Conservation (phyloP, 1,140 invertebrate species). For the Drosophila subobscura region DNA sequence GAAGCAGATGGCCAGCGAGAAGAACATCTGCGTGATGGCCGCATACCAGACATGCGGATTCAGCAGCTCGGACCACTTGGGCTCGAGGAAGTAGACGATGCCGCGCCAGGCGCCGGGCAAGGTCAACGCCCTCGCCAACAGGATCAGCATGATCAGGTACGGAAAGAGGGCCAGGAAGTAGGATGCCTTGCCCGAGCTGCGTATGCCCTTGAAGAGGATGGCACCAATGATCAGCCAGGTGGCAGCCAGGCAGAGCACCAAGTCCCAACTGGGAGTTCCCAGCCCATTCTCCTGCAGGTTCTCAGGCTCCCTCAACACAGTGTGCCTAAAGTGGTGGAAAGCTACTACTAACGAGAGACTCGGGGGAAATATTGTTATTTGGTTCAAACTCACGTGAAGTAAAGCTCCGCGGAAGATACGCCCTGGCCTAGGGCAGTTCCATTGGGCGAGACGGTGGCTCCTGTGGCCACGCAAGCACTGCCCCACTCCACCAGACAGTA, state of each 20-base stretch:
- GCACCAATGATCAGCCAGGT: constrained; percentile 89
- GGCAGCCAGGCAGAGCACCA: constrained; percentile 87
- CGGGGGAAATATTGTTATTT: neutral
- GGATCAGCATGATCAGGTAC: constrained; percentile 88
- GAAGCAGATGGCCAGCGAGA: constrained; percentile 92
- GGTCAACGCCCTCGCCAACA: constrained; percentile 88
- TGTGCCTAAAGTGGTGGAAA: constrained; percentile 79
- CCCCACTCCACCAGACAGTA: constrained; percentile 87
- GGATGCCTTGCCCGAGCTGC: constrained; percentile 87
- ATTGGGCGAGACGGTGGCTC: constrained; percentile 19
- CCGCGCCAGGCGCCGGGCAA: constrained; percentile 90
- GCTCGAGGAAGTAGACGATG: constrained; percentile 90
- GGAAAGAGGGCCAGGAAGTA: constrained; percentile 91
- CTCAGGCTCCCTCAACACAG: constrained; percentile 85
- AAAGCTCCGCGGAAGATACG: constrained; percentile 83
- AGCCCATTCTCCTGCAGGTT: constrained; percentile 86
- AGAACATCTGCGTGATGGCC: constrained; percentile 93
- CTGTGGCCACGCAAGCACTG: constrained; percentile 82
- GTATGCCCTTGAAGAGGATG: constrained; percentile 87
- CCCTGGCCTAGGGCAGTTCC: constrained; percentile 27
- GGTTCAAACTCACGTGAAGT: constrained; percentile 81
- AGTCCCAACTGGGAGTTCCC: constrained; percentile 87
- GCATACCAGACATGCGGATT: constrained; percentile 91
- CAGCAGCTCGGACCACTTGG: constrained; percentile 88
- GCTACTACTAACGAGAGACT: neutral